Percentiles rank a stretch among this genome's conserved stretches.
Evolutionary conservation across 2,113 vertebrate genomes (phyloP).

Genomic region (Amphiprion percula): DNA sequence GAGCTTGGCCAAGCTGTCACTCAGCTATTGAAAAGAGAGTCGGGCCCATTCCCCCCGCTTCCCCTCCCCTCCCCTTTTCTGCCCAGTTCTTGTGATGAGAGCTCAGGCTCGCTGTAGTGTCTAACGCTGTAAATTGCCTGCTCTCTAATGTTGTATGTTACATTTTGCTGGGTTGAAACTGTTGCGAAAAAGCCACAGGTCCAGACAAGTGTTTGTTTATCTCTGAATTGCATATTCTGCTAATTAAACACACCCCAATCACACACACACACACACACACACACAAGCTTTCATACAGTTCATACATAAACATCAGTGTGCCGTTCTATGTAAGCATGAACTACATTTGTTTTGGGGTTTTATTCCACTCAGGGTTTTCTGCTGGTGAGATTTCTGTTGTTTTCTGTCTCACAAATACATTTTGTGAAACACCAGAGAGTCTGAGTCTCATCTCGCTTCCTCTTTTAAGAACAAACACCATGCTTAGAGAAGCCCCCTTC

Average conservation of each 20-base stretch:
- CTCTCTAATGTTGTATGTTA: slow-evolving; percentile 68
- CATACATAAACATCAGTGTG: slow-evolving; percentile 61
- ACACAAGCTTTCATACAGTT: slow-evolving; percentile 23
- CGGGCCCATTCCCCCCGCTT: slow-evolving; percentile 67
- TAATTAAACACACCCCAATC: slow-evolving; percentile 66
- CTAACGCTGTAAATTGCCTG: slow-evolving; percentile 72
- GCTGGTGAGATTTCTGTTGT: slow-evolving; percentile 29
- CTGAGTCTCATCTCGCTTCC: slow-evolving; percentile 47
- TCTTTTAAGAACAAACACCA: slow-evolving; percentile 63
- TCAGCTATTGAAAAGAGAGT: slow-evolving; percentile 93
- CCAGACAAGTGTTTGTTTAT: slow-evolving; percentile 75
- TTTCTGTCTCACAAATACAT: slow-evolving; percentile 27
- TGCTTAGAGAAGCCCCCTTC: slow-evolving; percentile 48
- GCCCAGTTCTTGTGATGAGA: slow-evolving; percentile 76
- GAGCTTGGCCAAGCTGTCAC: slow-evolving; percentile 95
- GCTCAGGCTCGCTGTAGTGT: slow-evolving; percentile 67
- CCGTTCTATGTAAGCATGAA: slow-evolving; percentile 26
- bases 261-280: slow-evolving; percentile 20
- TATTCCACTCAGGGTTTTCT: not conserved
- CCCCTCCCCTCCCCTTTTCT: slow-evolving; percentile 60
- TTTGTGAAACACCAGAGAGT: slow-evolving; percentile 44
- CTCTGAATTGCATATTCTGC: slow-evolving; percentile 70
- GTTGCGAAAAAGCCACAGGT: slow-evolving; percentile 69
- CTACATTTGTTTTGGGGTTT: slow-evolving; percentile 47
- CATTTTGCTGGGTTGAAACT: slow-evolving; percentile 54